Percentiles rank a stretch among this genome's conserved stretches.
These are phyloP conservation scores for Cheilosia pagana DNA, from an alignment of 2,888 invertebrate genomes.

Conservation along the genomic window DNA sequence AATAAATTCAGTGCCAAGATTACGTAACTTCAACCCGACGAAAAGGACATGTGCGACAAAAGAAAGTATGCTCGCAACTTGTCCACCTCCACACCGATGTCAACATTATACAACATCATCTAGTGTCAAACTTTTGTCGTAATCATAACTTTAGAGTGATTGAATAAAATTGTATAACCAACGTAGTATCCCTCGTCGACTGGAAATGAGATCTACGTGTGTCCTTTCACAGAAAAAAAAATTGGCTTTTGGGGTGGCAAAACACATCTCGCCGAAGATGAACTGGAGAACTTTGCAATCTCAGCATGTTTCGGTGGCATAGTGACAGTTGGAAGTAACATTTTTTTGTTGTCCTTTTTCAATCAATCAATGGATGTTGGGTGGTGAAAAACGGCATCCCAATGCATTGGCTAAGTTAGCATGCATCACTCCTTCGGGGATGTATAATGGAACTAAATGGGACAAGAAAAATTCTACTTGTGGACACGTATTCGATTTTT, in stretches of 20 bases:
- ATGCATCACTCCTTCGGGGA: background rate
- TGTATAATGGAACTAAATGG: slow-evolving; percentile 1
- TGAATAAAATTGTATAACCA: slow-evolving; percentile 59
- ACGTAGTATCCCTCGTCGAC: background rate
- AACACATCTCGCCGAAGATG: background rate
- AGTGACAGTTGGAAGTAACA: slow-evolving; percentile 17
- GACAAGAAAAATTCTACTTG: slow-evolving; percentile 21
- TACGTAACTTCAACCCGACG: background rate
- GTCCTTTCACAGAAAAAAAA: background rate
- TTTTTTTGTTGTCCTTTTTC: background rate
- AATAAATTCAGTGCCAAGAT: background rate
- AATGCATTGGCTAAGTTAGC: background rate
- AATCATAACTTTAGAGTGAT: slow-evolving; percentile 59
- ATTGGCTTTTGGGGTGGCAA: background rate
- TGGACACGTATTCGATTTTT: slow-evolving; percentile 28
- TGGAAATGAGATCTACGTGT: background rate
- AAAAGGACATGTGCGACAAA: background rate
- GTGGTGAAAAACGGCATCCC: background rate
- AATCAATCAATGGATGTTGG: background rate
- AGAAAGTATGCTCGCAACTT: background rate
- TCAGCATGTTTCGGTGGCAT: slow-evolving; percentile 2
- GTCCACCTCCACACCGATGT: background rate
- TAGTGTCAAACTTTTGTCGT: slow-evolving; percentile 51
- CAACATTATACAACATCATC: slow-evolving; percentile 7
- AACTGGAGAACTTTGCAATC: slow-evolving; percentile 8